Conservation (phyloP, 2,797 vertebrate genomes). For the Arremon brunneinucha region DNA sequence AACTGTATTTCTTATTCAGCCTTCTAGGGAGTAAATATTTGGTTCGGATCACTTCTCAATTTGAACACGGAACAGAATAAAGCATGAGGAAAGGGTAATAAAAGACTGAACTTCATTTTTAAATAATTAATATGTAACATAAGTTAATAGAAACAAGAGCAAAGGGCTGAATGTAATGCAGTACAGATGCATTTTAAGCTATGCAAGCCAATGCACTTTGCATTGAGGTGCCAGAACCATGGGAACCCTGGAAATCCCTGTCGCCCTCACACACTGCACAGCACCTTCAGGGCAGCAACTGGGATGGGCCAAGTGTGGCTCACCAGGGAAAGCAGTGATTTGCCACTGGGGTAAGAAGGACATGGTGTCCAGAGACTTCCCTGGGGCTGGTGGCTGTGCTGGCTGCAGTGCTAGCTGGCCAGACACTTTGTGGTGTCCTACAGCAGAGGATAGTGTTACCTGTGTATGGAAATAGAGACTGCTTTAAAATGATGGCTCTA, state of each 20-base stretch:
- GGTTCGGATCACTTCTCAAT: background rate
- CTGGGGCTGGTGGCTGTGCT: background rate
- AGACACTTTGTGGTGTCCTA: background rate
- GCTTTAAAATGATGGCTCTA: background rate
- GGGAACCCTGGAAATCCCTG: rapidly evolving
- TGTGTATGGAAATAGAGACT: background rate
- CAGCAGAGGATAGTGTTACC: conserved; percentile 2
- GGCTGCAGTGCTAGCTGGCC: rapidly evolving
- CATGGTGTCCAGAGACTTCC: background rate
- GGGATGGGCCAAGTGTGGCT: background rate
- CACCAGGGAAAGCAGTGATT: background rate
- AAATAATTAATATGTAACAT: background rate
- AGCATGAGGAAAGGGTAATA: background rate
- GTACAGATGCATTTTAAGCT: background rate
- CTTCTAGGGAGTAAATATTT: background rate
- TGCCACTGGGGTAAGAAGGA: background rate
- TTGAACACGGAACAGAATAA: background rate
- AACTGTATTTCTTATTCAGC: background rate
- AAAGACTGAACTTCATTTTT: background rate
- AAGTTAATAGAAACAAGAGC: background rate
- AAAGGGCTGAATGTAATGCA: background rate
- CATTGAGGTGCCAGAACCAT: background rate
- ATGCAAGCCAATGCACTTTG: background rate
- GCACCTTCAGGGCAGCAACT: background rate
- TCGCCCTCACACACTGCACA: rapidly evolving